Evolutionary conservation across 2,113 vertebrate genomes (phyloP), one percentile per base, ranked within the genome.

Genomic region (Sinocyclocheilus rhinocerous): DNA sequence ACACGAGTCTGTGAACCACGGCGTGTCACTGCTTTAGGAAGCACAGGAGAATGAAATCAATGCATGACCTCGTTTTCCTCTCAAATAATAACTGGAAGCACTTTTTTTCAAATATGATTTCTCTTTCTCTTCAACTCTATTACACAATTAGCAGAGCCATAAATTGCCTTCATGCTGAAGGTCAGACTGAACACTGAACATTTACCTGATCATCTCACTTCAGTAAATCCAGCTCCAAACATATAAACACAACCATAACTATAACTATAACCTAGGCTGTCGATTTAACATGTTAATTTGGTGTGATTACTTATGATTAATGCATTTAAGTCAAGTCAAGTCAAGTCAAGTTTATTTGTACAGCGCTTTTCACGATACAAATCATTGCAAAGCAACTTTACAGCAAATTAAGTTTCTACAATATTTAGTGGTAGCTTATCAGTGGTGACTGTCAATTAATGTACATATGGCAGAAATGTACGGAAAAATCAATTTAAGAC

Each of bases 11-110:
- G 48, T 50, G 45, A 61, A n/a, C 22, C 57, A 11, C 59, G 1
- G 20, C 13, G 50, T 52, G 50, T 16, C 61, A 63, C 24, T 6
- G 63, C 24, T 61, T 61, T 59, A 59, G 22, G 20, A n/a, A n/a
- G 8, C 18, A 65, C 11, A 13, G n/a, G 61, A 24, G 61, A 24
- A 26, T 4, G 11, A 63, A 63, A 24, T 13, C n/a, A 26, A 1
- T 26, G 61, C 61, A 24, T 26, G 61, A 63, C 61, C 61, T 63
- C 9, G n/a, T 63, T 63, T 12, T 63, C 59, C 59, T 63, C 59
- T n/a, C 59, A 63, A 63, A 63, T 63, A 63, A 63, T 26, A 63
- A 63, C 59, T 61, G 59, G n/a, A 63, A 63, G n/a, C 20, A n/a
- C n/a, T 13, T 26, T 61, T 36, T 59, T 24, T 24, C 22, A 61